A percentile compares a stretch with the other conserved stretches of the same genome.
These are phyloP conservation scores for Typhlichthys subterraneus DNA, from an alignment of 2,797 vertebrate species.

Conservation along the genomic window DNA sequence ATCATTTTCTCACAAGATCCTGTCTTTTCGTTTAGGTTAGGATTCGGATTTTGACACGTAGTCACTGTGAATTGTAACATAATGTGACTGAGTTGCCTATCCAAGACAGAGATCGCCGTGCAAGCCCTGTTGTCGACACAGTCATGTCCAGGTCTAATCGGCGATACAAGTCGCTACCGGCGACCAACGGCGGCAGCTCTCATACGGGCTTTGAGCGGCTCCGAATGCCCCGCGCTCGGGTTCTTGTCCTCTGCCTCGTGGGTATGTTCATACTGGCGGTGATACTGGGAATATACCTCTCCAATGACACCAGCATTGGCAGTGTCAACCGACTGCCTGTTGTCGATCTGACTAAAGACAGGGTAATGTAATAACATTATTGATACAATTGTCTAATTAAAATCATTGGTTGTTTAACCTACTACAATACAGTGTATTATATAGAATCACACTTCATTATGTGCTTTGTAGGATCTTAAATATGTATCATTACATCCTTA, in stretches of 20 bases:
- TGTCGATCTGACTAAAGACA: slow-evolving; percentile 63
- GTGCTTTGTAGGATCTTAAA: no score
- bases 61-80: slow-evolving; percentile 11
- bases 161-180: slow-evolving; percentile 65
- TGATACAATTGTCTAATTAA: no score
- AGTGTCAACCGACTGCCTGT: slow-evolving; percentile 28
- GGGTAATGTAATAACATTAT: slow-evolving; percentile 54
- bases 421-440: no score
- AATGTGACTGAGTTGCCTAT: not conserved
- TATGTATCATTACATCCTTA: no score
- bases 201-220: slow-evolving; percentile 57
- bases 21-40: not conserved
- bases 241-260: slow-evolving; percentile 71
- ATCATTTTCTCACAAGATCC: not conserved
- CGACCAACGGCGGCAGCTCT: slow-evolving; percentile 39
- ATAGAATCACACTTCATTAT: no score
- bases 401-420: no score
- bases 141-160: slow-evolving; percentile 72
- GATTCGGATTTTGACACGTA: slow-evolving; percentile 57
- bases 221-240: slow-evolving; percentile 58
- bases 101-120: not conserved
- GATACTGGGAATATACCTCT: slow-evolving; percentile 73
- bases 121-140: not conserved
- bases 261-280: slow-evolving; percentile 69
- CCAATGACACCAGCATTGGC: slow-evolving; percentile 48